phyloP scores from a whole-genome alignment of 2,113 vertebrate genomes.

The Uria aalge region DNA sequence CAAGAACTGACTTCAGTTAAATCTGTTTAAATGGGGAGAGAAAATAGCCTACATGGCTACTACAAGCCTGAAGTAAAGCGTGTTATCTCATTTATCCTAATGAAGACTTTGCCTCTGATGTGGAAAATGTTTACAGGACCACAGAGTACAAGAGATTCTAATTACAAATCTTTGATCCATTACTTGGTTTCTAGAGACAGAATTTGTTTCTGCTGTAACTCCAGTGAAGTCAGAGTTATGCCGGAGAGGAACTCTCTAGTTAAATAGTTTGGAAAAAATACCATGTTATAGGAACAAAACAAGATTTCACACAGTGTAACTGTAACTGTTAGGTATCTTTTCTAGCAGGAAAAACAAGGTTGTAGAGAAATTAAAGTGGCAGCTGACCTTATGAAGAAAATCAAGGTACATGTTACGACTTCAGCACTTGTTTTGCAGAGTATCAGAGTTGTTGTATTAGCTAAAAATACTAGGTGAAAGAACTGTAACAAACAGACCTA shows the following conservation, averaged over 20 bases:
- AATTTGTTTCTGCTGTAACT: neutral
- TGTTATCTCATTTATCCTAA: neutral
- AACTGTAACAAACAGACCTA: neutral
- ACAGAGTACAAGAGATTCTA: neutral
- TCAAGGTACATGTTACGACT: neutral
- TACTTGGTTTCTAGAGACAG: conserved; percentile 14
- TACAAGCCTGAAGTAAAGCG: neutral
- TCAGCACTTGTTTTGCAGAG: neutral
- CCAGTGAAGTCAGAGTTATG: neutral
- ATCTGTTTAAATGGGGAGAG: neutral
- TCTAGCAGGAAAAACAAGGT: neutral
- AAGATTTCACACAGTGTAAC: neutral
- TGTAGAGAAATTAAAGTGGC: neutral
- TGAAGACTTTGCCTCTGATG: conserved; percentile 8
- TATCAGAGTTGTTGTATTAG: neutral
- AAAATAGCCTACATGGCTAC: neutral
- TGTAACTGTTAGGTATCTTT: neutral
- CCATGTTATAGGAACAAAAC: neutral
- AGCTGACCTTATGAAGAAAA: neutral
- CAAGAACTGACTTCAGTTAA: neutral
- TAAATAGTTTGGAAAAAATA: neutral
- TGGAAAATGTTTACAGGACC: conserved; percentile 6
- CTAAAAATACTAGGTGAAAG: neutral
- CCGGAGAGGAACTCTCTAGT: neutral
- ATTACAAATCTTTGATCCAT: conserved; percentile 7